Evolutionary conservation across 1,140 invertebrate species (phyloP), one percentile per base, ranked within the genome.

Genomic region (Popillia japonica): DNA sequence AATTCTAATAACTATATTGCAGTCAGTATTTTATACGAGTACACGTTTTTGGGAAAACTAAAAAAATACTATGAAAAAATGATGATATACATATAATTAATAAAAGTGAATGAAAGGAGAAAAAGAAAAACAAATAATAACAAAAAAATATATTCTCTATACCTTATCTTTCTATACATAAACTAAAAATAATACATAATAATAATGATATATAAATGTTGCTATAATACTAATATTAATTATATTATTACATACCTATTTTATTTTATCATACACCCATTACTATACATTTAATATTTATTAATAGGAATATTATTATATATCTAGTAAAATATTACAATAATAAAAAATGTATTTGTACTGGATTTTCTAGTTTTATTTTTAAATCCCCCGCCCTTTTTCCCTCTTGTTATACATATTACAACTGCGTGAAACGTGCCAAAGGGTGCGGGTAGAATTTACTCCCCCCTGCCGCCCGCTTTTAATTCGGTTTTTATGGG

Each of bases 321-420:
- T 84, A 86, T 85, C 84, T 86, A 85, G 84, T 84, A 81, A 86
- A 86, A 85, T 84, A 85, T 85, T 84, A 86, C 85, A 85, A 85
- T 83, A 83, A 86, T 85, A 86, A 86, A 86, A 81, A 86, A 84
- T 85, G 85, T 86, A 86, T 86, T 86, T 86, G 85, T 86, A 86
- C 85, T 86, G 85, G 81, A 83, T n/a, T 48, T 72, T 79, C 9
- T 79, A 59, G 78, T 59, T 80, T 77, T 78, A 73, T 81, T 78
- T 9, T 4, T 34, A 34, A 34, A 34, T n/a, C n/a, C n/a, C n/a
- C 27, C 27, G 27, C 27, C 1, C 1, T 34, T 4, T 4, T 34
- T 4, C 27, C 27, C 1, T 34, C 27, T 34, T 34, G 27, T 34
- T 34, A 34, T 34, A n/a, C n/a, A n/a, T 34, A 34, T 34, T 34